A percentile compares a stretch with the other conserved stretches of the same genome.
phyloP scores from a whole-genome alignment of 2,113 vertebrate species.

The Phyllostomus discolor region DNA sequence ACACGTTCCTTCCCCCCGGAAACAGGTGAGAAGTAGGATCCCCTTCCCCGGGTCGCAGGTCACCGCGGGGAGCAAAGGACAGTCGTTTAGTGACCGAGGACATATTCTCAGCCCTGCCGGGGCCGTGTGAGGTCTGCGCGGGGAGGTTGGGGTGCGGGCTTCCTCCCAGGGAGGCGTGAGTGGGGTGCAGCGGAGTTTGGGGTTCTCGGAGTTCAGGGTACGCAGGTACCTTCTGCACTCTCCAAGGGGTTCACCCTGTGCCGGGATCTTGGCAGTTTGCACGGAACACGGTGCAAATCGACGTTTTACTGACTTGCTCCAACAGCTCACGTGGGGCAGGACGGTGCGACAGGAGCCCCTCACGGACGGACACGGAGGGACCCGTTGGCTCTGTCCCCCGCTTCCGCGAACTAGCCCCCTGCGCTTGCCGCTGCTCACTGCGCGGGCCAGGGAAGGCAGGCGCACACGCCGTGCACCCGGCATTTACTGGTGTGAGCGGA shows the following conservation, averaged over 20 bases:
- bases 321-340: too few relatives aligned
- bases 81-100: too few relatives aligned
- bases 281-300: background rate
- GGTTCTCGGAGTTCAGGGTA: rapidly evolving
- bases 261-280: background rate
- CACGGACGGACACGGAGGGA: background rate
- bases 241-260: rapidly evolving
- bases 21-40: background rate
- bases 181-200: too few relatives aligned
- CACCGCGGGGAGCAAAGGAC: background rate
- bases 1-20: background rate
- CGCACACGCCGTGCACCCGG: rapidly evolving
- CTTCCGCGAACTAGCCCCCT: background rate
- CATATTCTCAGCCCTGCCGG: background rate
- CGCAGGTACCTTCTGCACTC: too few relatives aligned
- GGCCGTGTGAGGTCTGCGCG: background rate
- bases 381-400: background rate
- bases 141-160: too few relatives aligned
- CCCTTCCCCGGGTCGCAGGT: background rate
- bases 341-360: background rate
- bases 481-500: background rate
- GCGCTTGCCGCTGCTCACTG: background rate
- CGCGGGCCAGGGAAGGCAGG: background rate
- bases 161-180: too few relatives aligned
- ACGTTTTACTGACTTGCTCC: background rate